Evolutionary conservation across 2,113 vertebrate genomes (phyloP), one percentile per base, ranked within the genome.

Genomic region (Galeopterus variegatus): DNA sequence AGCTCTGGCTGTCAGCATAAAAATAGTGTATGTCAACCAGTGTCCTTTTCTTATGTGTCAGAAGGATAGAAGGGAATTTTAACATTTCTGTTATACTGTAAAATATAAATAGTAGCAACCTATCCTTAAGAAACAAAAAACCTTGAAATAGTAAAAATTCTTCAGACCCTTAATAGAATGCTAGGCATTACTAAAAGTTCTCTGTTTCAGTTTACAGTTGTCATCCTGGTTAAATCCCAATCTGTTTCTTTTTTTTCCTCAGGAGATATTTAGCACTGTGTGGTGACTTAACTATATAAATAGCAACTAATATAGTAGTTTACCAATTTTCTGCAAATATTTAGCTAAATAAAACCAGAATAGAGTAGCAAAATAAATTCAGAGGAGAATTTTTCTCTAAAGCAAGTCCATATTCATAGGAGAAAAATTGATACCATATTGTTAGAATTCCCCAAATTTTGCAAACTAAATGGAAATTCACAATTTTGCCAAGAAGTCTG

Each of bases 51-150:
- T 75, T 96, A 15, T 6, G 5, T 86, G 54, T 26, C 28, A 80
- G 60, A 50, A 95, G 45, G 26, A 31, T 62, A 69, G 72, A 84
- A 79, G 69, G 92, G 12, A n/a, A 45, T 33, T 92, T 65, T 90
- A 83, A 82, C 58, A 26, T 90, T 97, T 94, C 52, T 91, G 6
- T 54, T 85, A 62, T 92, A 33, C 17, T 95, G 5, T 36, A 80
- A 94, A 96, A 88, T 50, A 60, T 31, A 33, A 77, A 56, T 54
- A n/a, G 24, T 28, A 73, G 65, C 21, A 85, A 21, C 60, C 36
- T 90, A 14, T 82, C 60, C 13, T 90, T 76, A 56, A 93, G 48
- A 95, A 95, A 67, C 11, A 96, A 50, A 96, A 90, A 60, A 65
- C 89, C 14, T 67, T 86, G 52, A 93, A 93, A 21, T 93, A 62